Evolutionary conservation across 1,140 invertebrate species (phyloP), one percentile per base, ranked within the genome.

Genomic region (Plodia interpunctella): DNA sequence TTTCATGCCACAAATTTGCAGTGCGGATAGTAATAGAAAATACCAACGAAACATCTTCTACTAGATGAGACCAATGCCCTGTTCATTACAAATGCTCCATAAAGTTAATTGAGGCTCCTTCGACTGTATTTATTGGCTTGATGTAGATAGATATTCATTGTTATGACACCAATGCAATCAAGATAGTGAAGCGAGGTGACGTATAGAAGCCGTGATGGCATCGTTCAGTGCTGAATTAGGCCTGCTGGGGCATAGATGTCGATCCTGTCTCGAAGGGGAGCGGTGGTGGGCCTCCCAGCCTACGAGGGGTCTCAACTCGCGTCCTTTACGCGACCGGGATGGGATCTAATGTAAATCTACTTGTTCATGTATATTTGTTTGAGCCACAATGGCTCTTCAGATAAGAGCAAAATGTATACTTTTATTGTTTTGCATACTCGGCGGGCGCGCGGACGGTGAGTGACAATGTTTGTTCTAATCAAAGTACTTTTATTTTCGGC

Each of bases 91-190:
- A 44, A 44, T 44, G 38, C 38, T 44, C 38, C 38, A 44, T 44
- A 44, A 44, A 44, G 15, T 10, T 44, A 44, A 44, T 44, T 44
- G 38, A 44, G 15, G 38, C 13, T 44, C 13, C 38, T 44, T 44
- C 13, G 38, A 15, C n/a, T 44, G 2, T 44, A 15, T 44, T 44
- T 17, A 17, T n/a, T 44, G 15, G 13, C 2, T n/a, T 44, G 13
- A 44, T 44, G 13, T n/a, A 44, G 77, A 83, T 80, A 83, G 76
- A 74, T 72, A 70, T 81, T 84, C 72, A 88, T 88, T 87, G 68
- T 74, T 78, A 75, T 79, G 82, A 85, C 85, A 87, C 77, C 74
- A 81, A 80, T 85, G 71, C 71, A 78, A 77, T 81, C 66, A 71
- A 66, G 53, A 70, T 67, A 59, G 55, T 65, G 66, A 66, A 64